These are phyloP conservation scores for Acrocephalus arundinaceus DNA, from an alignment of 2,113 vertebrate species.

Conservation along the genomic window DNA sequence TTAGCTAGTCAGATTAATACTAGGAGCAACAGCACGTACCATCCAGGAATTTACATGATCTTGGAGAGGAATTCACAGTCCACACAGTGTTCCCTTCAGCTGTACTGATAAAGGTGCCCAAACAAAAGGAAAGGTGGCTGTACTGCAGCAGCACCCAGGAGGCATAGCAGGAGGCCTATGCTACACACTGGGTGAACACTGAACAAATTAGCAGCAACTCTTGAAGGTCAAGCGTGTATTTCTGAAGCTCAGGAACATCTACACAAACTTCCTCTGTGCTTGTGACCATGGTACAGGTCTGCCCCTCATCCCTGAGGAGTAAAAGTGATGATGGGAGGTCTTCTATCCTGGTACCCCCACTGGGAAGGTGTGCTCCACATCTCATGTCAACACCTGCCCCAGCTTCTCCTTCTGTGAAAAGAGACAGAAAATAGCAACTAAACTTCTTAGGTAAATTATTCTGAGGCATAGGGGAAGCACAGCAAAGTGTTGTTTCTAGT, in stretches of 20 bases:
- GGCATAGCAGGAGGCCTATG: not conserved
- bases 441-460: not conserved
- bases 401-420: not conserved
- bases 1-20: not conserved
- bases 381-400: not conserved
- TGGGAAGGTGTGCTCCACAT: not conserved
- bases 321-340: not conserved
- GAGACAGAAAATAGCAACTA: not conserved
- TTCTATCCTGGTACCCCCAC: not conserved
- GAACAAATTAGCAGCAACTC: not conserved
- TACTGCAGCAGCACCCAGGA: not conserved
- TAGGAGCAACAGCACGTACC: not conserved
- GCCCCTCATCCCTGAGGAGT: not conserved
- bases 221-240: not conserved
- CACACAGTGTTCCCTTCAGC: not conserved
- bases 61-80: not conserved
- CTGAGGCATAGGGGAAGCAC: not conserved
- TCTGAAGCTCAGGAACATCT: not conserved
- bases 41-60: not conserved
- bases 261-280: not conserved
- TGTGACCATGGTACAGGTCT: fast-evolving
- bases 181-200: not conserved
- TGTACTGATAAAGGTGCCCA: not conserved
- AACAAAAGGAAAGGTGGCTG: not conserved
- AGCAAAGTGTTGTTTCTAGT: not conserved